Evolutionary conservation across 2,888 invertebrate genomes (phyloP).

Genomic region (Prenolepis imparis): DNA sequence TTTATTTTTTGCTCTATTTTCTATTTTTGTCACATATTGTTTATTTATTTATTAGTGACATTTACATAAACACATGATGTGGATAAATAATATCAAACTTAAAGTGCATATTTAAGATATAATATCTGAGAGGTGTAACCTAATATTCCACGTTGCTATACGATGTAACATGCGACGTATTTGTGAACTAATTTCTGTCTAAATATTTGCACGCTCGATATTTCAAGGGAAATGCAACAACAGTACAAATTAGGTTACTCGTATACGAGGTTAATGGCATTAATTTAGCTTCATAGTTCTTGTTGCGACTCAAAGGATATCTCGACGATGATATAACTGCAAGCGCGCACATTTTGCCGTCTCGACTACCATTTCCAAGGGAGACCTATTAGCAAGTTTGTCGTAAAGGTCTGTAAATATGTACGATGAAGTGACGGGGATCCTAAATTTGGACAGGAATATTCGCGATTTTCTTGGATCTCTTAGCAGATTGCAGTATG

Average conservation of each 20-base stretch:
- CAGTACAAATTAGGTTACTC: constrained; percentile 59
- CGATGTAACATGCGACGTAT: constrained; percentile 21
- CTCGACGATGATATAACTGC: constrained; percentile 56
- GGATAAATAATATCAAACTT: not conserved
- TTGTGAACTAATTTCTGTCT: constrained; percentile 59
- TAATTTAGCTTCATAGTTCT: constrained; percentile 59
- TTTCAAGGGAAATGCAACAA: constrained; percentile 49
- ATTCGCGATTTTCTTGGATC: constrained; percentile 46
- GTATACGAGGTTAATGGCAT: constrained; percentile 62
- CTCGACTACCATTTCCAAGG: constrained; percentile 46
- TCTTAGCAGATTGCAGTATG: constrained; percentile 27
- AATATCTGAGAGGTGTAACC: constrained; percentile 15
- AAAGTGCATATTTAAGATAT: constrained; percentile 5
- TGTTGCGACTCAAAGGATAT: constrained; percentile 56
- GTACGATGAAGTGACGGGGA: constrained; percentile 38
- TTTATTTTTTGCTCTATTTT: not conserved
- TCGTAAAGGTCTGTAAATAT: constrained; percentile 54
- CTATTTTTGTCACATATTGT: not conserved
- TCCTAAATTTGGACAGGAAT: constrained; percentile 47
- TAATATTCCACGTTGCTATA: constrained; percentile 6
- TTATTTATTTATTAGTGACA: not conserved
- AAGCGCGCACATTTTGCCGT: constrained; percentile 44
- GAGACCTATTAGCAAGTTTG: constrained; percentile 52
- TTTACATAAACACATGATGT: not conserved
- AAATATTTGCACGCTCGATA: constrained; percentile 54